Percentiles rank a stretch among this genome's conserved stretches.
These are phyloP conservation scores for Vulpes vulpes DNA, from an alignment of 2,113 vertebrate genomes.

Conservation along the genomic window DNA sequence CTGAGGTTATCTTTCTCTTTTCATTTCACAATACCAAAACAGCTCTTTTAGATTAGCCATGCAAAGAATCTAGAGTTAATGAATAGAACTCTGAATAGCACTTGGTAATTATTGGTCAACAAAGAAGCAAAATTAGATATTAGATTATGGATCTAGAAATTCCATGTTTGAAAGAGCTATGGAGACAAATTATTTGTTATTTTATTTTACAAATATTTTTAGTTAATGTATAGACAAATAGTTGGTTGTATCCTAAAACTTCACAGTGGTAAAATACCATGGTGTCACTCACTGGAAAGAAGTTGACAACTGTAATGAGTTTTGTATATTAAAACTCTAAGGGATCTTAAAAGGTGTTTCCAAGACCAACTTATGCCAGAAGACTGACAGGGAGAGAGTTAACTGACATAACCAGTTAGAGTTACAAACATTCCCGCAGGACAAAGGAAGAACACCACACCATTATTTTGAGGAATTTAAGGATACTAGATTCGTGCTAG, in stretches of 20 bases:
- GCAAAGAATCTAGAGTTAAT: background rate
- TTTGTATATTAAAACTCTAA: background rate
- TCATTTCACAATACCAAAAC: background rate
- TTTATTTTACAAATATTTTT: background rate
- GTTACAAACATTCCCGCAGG: background rate
- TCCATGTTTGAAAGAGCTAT: background rate
- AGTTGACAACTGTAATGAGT: background rate
- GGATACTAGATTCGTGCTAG: background rate
- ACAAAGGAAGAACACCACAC: background rate
- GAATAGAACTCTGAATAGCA: background rate
- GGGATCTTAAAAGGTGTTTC: background rate
- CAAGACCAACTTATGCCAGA: background rate
- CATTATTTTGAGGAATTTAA: conserved; percentile 1
- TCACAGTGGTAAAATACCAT: background rate
- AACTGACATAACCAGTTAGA: background rate
- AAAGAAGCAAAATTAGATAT: background rate
- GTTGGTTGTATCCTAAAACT: background rate
- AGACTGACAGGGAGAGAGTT: background rate
- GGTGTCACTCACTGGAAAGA: background rate
- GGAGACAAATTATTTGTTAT: background rate
- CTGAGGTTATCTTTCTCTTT: background rate
- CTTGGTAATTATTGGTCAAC: background rate
- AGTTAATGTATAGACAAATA: background rate
- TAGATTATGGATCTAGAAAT: background rate
- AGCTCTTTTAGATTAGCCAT: background rate